Evolutionary conservation across 2,888 invertebrate species (phyloP), one percentile per base, ranked within the genome.

Genomic region (Dioctria linearis): DNA sequence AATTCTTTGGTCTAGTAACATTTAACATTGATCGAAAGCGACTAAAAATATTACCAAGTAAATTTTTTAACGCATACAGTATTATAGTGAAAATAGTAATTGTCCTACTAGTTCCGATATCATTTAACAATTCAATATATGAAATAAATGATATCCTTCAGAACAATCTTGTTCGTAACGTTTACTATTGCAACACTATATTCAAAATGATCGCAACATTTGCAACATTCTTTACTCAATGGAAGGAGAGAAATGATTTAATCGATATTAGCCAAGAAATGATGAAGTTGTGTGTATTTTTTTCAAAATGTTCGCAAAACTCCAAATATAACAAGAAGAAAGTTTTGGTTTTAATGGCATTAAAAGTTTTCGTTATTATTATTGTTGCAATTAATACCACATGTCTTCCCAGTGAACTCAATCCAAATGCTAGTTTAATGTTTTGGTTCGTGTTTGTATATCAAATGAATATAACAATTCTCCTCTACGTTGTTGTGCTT

Each of bases 371-470:
- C n/a, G n/a, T 25, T 42, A 59, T 75, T 59, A 13, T 59, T 25
- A 13, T 11, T 8, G 6, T 69, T 3, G 59, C 42, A 75, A 2
- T 54, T 54, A 39, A 8, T n/a, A 51, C 25, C 5, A 39, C 11
- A 46, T 8, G 49, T 8, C 0, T 65, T 40, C 25, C 51, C n/a
- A 3, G 37, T 11, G 49, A 46, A 46, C 49, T 46, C 9, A 9
- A 6, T 46, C 9, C 25, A 5, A 25, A 40, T 46, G 43, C 46
- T 0, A 69, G 25, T 69, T 25, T 37, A 1, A 8, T 51, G 4
- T 69, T 69, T 25, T 69, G 69, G 69, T 42, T 59, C 8, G 59
- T 59, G 59, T 75, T 57, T 57, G 1, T 59, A n/a, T 75, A 75
- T 37, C 42, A 42, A 5, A 37, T 42, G 25, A 37, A 75, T 39